Evolutionary conservation across 2,888 invertebrate species (phyloP).

Genomic region (Chesias legatella): DNA sequence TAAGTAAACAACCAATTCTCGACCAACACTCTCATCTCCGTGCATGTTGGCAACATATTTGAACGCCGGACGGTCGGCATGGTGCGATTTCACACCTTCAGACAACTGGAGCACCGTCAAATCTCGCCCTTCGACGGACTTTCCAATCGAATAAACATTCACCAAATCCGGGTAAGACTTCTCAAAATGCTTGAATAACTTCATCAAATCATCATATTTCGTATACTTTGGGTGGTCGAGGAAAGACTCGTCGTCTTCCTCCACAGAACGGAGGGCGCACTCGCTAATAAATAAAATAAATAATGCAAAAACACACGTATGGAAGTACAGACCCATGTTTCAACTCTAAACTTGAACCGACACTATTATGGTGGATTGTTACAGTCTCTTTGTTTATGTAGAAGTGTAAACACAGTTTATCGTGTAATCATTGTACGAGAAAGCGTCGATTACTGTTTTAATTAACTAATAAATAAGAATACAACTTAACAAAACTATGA

Average conservation of each 20-base stretch:
- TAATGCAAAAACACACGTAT: slow-evolving; percentile 53
- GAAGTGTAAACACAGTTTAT: slow-evolving; percentile 41
- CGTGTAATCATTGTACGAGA: slow-evolving; percentile 42
- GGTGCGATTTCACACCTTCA: slow-evolving; percentile 79
- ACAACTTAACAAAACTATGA: too few species aligned
- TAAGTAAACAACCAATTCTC: slow-evolving; percentile 90
- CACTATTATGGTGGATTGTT: slow-evolving; percentile 25
- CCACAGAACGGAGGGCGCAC: slow-evolving; percentile 54
- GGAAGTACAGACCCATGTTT: slow-evolving; percentile 47
- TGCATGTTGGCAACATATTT: slow-evolving; percentile 98
- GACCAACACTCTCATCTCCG: slow-evolving; percentile 94
- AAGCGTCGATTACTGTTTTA: slow-evolving; percentile 17
- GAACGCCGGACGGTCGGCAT: slow-evolving; percentile 90
- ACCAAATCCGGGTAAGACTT: slow-evolving; percentile 84
- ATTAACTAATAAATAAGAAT: not conserved
- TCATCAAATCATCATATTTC: slow-evolving; percentile 85
- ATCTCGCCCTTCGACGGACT: slow-evolving; percentile 89
- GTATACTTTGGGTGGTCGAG: slow-evolving; percentile 82
- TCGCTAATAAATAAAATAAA: slow-evolving; percentile 55
- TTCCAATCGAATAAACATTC: slow-evolving; percentile 88
- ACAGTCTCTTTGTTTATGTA: slow-evolving; percentile 27
- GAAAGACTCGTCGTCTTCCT: slow-evolving; percentile 76
- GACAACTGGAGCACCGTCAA: slow-evolving; percentile 91
- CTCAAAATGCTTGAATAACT: slow-evolving; percentile 82
- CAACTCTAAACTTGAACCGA: slow-evolving; percentile 22